Evolutionary conservation across 1,140 invertebrate species (phyloP).

Genomic region (Scaptomyza montana): DNA sequence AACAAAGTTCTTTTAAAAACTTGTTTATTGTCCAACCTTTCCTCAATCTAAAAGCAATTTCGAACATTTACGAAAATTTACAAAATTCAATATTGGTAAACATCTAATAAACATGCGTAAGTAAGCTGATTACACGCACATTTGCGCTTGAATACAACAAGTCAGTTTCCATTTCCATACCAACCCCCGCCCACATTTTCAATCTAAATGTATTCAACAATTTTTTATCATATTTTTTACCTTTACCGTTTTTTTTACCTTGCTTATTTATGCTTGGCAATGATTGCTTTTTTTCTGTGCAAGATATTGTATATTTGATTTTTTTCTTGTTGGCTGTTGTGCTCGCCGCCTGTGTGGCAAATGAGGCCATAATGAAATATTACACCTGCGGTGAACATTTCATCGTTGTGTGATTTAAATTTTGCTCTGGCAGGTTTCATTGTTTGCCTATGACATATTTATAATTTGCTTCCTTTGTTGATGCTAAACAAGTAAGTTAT

Average conservation of each 20-base stretch:
- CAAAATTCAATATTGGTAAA: slow-evolving; percentile 60
- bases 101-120: slow-evolving; percentile 74
- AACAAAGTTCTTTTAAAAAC: slow-evolving; percentile 16
- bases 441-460: slow-evolving; percentile 56
- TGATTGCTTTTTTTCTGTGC: slow-evolving; percentile 71
- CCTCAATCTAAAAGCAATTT: slow-evolving; percentile 36
- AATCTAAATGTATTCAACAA: slow-evolving; percentile 63
- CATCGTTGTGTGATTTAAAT: slow-evolving; percentile 71
- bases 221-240: slow-evolving; percentile 73
- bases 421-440: slow-evolving; percentile 61
- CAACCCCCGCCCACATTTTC: slow-evolving; percentile 6
- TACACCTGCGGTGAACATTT: slow-evolving; percentile 75
- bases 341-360: slow-evolving; percentile 28
- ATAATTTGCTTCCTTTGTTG: slow-evolving; percentile 51
- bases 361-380: slow-evolving; percentile 62
- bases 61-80: slow-evolving; percentile 15
- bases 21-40: slow-evolving; percentile 27
- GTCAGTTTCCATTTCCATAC: slow-evolving; percentile 44
- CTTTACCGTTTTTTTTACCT: slow-evolving; percentile 22
- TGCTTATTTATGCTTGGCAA: slow-evolving; percentile 10
- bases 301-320: slow-evolving; percentile 66
- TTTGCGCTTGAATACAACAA: slow-evolving; percentile 66
- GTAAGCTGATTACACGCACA: slow-evolving; percentile 81
- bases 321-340: slow-evolving; percentile 5
- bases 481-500: slow-evolving; percentile 17